A percentile compares a stretch with the other conserved stretches of the same genome.
Conservation (phyloP, 1,140 invertebrate species). For the Orchestia grillus region DNA sequence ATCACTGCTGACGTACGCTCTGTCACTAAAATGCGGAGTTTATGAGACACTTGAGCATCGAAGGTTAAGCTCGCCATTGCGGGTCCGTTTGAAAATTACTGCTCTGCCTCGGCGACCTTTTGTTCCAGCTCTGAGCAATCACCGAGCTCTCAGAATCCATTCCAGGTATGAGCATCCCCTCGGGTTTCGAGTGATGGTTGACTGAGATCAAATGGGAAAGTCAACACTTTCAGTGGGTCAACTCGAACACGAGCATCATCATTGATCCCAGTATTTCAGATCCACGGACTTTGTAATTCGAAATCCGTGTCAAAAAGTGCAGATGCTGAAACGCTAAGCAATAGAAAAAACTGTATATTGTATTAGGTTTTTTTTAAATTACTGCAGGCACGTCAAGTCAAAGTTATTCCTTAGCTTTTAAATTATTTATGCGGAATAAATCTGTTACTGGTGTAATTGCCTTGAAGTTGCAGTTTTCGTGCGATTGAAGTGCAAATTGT, state of each 20-base stretch:
- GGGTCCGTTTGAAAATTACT: not conserved
- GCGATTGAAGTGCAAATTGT: not conserved
- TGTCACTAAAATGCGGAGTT: not conserved
- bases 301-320: not conserved
- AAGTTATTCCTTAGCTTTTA: not conserved
- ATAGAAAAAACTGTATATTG: not conserved
- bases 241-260: not conserved
- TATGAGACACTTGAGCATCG: not conserved
- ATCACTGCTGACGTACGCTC: not conserved
- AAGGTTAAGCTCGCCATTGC: not conserved
- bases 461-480: not conserved
- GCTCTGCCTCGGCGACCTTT: not conserved
- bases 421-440: too few species aligned
- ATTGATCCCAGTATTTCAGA: not conserved
- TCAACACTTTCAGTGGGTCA: not conserved
- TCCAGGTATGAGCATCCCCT: not conserved
- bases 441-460: too few species aligned
- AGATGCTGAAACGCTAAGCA: not conserved
- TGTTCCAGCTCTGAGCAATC: not conserved
- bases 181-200: not conserved
- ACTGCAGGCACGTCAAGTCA: not conserved
- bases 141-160: not conserved
- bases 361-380: not conserved
- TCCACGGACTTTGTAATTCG: not conserved
- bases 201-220: not conserved